Percentiles rank a stretch among this genome's conserved stretches.
Conservation (phyloP, 2,797 vertebrate genomes). For the Esox masquinongy region DNA sequence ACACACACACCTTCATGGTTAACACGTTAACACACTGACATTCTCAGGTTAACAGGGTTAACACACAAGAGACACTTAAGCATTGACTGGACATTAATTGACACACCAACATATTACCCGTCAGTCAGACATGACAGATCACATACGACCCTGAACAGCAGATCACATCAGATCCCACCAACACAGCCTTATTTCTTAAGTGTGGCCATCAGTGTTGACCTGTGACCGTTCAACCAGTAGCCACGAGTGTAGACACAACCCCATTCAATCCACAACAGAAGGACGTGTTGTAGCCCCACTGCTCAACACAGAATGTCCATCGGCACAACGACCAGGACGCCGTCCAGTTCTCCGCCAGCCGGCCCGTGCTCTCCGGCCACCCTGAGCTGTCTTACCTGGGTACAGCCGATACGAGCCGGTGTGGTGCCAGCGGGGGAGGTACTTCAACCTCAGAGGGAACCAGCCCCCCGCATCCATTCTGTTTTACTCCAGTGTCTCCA, state of each 20-base stretch:
- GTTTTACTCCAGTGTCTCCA: conserved; percentile 26
- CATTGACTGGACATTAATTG: neutral
- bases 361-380: no score
- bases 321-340: neutral
- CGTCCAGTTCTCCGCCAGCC: no score
- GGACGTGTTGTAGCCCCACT: no score
- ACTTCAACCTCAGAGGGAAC: conserved; percentile 87
- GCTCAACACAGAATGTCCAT: neutral
- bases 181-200: no score
- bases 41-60: neutral
- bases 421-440: conserved; percentile 89
- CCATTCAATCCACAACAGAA: no score
- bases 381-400: conserved; percentile 82
- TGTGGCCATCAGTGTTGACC: no score
- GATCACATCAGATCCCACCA: no score
- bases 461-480: conserved; percentile 91
- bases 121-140: conserved; percentile 20
- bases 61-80: neutral
- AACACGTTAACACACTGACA: conserved; percentile 7
- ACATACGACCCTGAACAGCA: no score
- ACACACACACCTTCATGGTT: neutral
- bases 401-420: conserved; percentile 93
- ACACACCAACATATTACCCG: neutral
- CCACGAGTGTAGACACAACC: no score
- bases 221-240: no score